Evolutionary conservation across 2,888 invertebrate genomes (phyloP).

Genomic region (Drosophila tripunctata): DNA sequence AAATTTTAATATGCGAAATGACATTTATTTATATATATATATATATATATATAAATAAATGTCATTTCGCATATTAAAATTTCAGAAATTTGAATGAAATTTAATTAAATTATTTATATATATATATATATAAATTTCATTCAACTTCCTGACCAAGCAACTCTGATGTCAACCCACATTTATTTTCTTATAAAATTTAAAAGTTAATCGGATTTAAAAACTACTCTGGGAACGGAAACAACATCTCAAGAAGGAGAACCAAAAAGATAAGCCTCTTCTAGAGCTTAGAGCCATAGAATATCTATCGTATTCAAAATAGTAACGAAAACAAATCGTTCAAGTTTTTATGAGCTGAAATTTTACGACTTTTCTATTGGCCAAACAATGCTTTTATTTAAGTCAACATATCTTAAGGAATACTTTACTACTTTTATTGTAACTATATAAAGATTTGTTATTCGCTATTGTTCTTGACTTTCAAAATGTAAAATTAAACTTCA

Average conservation of each 20-base stretch:
- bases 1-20: no score
- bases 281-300: conserved; percentile 3
- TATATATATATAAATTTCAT: neutral
- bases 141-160: neutral
- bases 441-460: neutral
- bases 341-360: conserved; percentile 52
- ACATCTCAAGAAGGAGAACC: neutral
- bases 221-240: conserved; percentile 19
- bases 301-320: conserved; percentile 13
- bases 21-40: no score
- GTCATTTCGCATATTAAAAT: no score
- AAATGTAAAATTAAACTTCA: neutral
- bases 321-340: conserved; percentile 41
- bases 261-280: conserved; percentile 1
- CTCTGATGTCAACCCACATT: neutral
- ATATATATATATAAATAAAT: no score
- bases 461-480: neutral
- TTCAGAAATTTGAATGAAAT: no score
- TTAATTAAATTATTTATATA: neutral
- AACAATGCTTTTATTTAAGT: conserved; percentile 43
- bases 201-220: conserved; percentile 18
- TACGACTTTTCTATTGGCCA: conserved; percentile 61
- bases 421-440: neutral
- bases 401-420: conserved; percentile 19
- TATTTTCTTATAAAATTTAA: neutral